Evolutionary conservation across 2,888 invertebrate genomes (phyloP).

Genomic region (Caenorhabditis virilis): DNA sequence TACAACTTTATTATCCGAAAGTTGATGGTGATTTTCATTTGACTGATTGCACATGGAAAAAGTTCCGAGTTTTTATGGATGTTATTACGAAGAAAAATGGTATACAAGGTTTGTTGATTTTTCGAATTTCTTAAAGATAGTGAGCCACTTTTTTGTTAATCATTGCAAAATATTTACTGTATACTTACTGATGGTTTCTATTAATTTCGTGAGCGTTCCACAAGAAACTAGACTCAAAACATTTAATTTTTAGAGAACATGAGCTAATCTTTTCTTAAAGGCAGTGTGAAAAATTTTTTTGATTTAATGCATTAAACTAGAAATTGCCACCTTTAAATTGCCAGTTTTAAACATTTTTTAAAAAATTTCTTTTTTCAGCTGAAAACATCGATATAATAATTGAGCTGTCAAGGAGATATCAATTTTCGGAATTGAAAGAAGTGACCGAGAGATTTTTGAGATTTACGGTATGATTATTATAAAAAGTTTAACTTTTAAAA

Average conservation of each 20-base stretch:
- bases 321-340: too few relatives aligned
- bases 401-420: conserved; percentile 12
- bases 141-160: too few relatives aligned
- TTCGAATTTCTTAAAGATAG: background rate
- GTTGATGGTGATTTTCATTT: conserved; percentile 25
- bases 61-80: background rate
- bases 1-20: conserved; percentile 18
- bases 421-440: background rate
- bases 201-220: too few relatives aligned
- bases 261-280: too few relatives aligned
- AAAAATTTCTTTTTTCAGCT: conserved; percentile 12
- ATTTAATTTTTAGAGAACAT: too few relatives aligned
- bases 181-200: too few relatives aligned
- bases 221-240: too few relatives aligned
- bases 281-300: too few relatives aligned
- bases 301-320: background rate
- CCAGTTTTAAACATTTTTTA: too few relatives aligned
- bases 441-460: conserved; percentile 4
- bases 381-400: conserved; percentile 14
- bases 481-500: background rate
- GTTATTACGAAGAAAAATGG: background rate
- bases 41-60: conserved; percentile 1
- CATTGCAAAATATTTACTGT: too few relatives aligned
- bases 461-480: conserved; percentile 5
- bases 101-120: conserved; percentile 1